Evolutionary conservation across 2,113 vertebrate species (phyloP).

Genomic region (Petrocephalus zakoni): DNA sequence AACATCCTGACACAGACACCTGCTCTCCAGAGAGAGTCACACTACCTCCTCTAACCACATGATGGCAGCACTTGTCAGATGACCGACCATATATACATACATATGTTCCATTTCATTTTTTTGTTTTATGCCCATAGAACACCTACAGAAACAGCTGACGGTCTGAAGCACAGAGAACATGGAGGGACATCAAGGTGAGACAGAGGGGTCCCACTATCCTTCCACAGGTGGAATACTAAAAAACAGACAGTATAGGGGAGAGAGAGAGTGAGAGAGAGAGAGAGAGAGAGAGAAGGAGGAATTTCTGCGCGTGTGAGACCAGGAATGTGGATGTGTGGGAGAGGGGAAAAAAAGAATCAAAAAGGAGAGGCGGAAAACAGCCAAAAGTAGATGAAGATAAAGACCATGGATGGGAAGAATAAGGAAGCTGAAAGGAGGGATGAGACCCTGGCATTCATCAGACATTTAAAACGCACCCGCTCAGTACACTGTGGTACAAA

Average conservation of each 20-base stretch:
- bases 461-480: not conserved
- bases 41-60: not conserved
- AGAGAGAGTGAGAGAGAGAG: not conserved
- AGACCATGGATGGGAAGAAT: not conserved
- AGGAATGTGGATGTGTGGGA: constrained; percentile 3
- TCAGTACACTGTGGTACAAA: not conserved
- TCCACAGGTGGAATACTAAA: too few relatives aligned
- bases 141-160: not conserved
- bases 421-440: not conserved
- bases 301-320: not conserved
- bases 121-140: not conserved
- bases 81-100: constrained; percentile 9
- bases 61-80: not conserved
- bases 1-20: not conserved
- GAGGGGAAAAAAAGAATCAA: not conserved
- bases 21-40: not conserved
- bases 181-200: not conserved
- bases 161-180: not conserved
- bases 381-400: not conserved
- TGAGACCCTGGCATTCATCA: not conserved
- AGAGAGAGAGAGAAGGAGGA: not conserved
- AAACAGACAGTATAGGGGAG: not conserved
- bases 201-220: not conserved
- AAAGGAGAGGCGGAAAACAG: not conserved
- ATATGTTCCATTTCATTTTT: not conserved